Evolutionary conservation across 64 coral and sea anemone genomes (phyloP).

Genomic region (Montipora sp.): DNA sequence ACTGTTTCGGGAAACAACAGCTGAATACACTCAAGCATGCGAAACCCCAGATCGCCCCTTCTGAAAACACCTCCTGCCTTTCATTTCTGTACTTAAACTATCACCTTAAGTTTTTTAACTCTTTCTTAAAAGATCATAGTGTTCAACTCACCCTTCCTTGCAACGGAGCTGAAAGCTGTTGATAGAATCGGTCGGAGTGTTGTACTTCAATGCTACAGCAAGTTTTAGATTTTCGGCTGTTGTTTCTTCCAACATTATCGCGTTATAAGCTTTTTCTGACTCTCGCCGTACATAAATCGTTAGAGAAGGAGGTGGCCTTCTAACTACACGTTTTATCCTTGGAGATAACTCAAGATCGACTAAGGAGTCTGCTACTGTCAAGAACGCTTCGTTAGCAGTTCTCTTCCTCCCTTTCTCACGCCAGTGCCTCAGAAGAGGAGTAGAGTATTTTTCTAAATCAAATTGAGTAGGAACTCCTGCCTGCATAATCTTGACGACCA

Average conservation of each 20-base stretch:
- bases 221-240: constrained; percentile 81
- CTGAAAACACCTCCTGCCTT: constrained; percentile 34
- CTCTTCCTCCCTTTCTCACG: constrained; percentile 80
- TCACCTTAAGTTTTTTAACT: neutral
- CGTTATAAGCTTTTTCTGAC: constrained; percentile 91
- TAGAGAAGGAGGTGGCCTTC: constrained; percentile 83
- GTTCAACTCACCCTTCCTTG: constrained; percentile 80
- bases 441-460: constrained; percentile 86
- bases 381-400: constrained; percentile 78
- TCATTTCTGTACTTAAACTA: neutral
- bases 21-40: neutral
- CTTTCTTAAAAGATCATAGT: neutral
- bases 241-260: constrained; percentile 82
- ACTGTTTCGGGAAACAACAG: neutral
- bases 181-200: constrained; percentile 57
- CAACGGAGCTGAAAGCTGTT: constrained; percentile 63
- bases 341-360: constrained; percentile 80
- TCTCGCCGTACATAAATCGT: constrained; percentile 90
- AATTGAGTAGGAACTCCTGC: constrained; percentile 65
- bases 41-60: neutral
- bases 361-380: constrained; percentile 68
- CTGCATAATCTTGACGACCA: constrained; percentile 82
- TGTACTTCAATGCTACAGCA: constrained; percentile 82
- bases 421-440: constrained; percentile 77
- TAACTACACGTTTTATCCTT: constrained; percentile 75